phyloP scores from a whole-genome alignment of 1,140 invertebrate genomes.

The Listronotus oregonensis region DNA sequence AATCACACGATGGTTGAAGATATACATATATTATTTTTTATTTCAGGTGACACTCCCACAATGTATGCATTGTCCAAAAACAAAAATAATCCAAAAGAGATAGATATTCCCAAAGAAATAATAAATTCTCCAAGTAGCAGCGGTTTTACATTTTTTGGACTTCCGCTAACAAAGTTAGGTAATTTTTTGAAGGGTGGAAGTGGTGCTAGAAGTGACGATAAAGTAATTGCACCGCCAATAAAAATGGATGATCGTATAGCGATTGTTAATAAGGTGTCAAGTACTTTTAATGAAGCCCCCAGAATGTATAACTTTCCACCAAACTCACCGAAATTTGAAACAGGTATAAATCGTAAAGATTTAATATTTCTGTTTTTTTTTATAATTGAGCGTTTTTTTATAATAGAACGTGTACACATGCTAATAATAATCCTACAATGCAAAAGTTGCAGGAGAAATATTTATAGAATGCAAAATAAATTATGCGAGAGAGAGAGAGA shows the following conservation, averaged over 20 bases:
- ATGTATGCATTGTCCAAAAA: constrained; percentile 66
- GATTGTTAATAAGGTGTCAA: constrained; percentile 48
- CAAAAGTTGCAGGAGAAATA: no score
- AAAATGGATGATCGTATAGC: constrained; percentile 57
- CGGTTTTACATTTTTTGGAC: constrained; percentile 82
- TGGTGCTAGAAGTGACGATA: constrained; percentile 41
- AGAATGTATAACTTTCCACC: constrained; percentile 54
- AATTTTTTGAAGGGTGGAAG: constrained; percentile 62
- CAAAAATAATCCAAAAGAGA: constrained; percentile 56
- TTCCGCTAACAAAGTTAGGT: constrained; percentile 74
- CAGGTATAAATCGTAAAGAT: constrained; percentile 9
- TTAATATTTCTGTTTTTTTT: not conserved
- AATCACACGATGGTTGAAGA: no score
- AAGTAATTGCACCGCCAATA: constrained; percentile 19
- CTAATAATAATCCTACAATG: no score
- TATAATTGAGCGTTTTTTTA: not conserved
- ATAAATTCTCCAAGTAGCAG: constrained; percentile 59
- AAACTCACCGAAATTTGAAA: constrained; percentile 55
- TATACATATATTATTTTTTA: no score
- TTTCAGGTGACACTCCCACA: constrained; percentile 66
- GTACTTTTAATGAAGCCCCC: constrained; percentile 14
- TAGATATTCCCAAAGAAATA: constrained; percentile 53
- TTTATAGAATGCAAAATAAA: no score
- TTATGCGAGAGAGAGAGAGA: no score
- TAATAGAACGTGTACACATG: not conserved